Conservation (phyloP, 2,113 vertebrate genomes). For the Stomatorhinus ivindoensis region DNA sequence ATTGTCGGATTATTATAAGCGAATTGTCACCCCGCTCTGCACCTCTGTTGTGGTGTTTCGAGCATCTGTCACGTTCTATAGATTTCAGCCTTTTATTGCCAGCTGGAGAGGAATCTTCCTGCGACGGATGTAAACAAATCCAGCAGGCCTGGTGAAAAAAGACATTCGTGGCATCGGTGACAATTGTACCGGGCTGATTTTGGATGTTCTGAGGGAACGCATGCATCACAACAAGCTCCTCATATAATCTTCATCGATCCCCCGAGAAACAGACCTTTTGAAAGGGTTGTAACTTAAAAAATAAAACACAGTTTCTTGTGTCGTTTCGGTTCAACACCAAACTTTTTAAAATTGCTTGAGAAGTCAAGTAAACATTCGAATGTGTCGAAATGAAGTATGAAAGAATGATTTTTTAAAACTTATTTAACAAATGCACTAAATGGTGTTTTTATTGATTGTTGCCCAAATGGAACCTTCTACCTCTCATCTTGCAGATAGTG, state of each 20-base stretch:
- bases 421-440: not conserved
- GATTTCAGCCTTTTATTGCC: not conserved
- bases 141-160: not conserved
- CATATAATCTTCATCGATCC: not conserved
- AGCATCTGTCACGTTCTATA: conserved; percentile 6
- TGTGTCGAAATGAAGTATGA: not conserved
- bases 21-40: not conserved
- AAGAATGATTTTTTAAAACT: not conserved
- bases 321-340: not conserved
- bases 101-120: not conserved
- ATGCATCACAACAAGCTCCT: not conserved
- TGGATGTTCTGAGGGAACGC: not conserved
- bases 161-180: not conserved
- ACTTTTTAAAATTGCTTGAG: not conserved
- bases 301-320: not conserved
- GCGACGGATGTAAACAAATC: conserved; percentile 9
- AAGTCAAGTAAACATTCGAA: not conserved
- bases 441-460: not conserved
- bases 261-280: not conserved
- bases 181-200: not conserved
- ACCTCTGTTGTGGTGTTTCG: conserved; percentile 3
- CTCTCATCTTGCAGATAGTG: not conserved
- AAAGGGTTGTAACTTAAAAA: not conserved
- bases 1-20: conserved; percentile 12
- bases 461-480: not conserved